Evolutionary conservation across 2,888 invertebrate genomes (phyloP), one percentile per base, ranked within the genome.

Genomic region (Pristionchus mayeri): DNA sequence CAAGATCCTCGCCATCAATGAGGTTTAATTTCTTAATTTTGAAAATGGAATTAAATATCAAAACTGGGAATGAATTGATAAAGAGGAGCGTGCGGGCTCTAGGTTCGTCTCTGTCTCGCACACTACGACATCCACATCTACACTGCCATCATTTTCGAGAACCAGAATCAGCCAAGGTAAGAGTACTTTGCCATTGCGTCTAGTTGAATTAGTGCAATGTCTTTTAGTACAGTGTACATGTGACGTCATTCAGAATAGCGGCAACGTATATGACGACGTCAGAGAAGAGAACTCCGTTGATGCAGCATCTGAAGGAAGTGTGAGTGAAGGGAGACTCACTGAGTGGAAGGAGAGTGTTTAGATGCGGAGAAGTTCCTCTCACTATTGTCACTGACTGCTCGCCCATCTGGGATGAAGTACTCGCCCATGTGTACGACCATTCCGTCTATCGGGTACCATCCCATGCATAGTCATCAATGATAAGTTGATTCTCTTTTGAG

Each of bases 41-140:
- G n/a, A n/a, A n/a, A n/a, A n/a, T n/a, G n/a, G n/a, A n/a, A n/a
- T n/a, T n/a, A n/a, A n/a, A n/a, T n/a, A n/a, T n/a, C n/a, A 13
- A 44, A 9, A 44, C 13, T 44, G 44, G 44, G 6, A 13, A 44
- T 44, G 44, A 44, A 44, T 57, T 1, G 24, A n/a, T n/a, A n/a
- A n/a, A n/a, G n/a, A n/a, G n/a, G n/a, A n/a, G n/a, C n/a, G n/a
- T n/a, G n/a, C n/a, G n/a, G n/a, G n/a, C n/a, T n/a, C n/a, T 30
- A 87, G 87, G 86, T 87, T 37, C 85, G 86, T n/a, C 83, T 87
- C 21, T 67, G 86, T 50, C 79, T 87, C 27, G 60, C 75, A 1
- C 71, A 44, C 4, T 87, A 84, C 82, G 86, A 85, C 67, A 37
- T 83, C 27, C 85, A 48, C 27, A 37, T 85, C 40, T 78, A 48